phyloP scores from a whole-genome alignment of 2,797 vertebrate species.

The Cyprinodon diabolis region DNA sequence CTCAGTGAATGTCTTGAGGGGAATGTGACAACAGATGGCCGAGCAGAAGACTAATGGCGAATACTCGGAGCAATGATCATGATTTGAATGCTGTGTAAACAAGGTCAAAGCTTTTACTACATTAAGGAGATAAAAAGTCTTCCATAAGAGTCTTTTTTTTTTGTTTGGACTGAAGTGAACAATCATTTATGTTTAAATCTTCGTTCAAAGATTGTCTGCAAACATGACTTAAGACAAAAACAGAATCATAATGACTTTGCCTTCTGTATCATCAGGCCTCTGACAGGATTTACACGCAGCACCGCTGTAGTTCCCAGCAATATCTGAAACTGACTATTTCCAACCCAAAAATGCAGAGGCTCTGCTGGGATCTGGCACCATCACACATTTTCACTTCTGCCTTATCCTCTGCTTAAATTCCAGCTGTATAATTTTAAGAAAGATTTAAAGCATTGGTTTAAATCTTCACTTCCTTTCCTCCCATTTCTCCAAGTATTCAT shows the following conservation, averaged over 20 bases:
- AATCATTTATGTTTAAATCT: not conserved
- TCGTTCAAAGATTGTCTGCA: not conserved
- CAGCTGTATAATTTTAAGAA: conserved; percentile 58
- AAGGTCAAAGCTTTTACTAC: conserved; percentile 24
- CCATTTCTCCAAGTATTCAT: conserved; percentile 39
- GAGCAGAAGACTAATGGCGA: conserved; percentile 47
- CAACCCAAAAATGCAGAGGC: conserved; percentile 51
- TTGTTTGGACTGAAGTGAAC: conserved; percentile 1
- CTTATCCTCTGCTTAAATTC: conserved; percentile 27
- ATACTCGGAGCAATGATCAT: conserved; percentile 47
- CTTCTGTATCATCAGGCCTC: not conserved
- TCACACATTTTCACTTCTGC: conserved; percentile 54
- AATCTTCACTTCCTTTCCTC: conserved; percentile 39
- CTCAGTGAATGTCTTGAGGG: conserved; percentile 38
- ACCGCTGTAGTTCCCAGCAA: conserved; percentile 43
- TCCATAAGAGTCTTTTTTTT: not conserved
- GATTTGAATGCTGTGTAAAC: conserved; percentile 11
- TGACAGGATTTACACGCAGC: conserved; percentile 44
- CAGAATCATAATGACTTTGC: conserved; percentile 24
- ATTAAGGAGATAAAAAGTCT: conserved; percentile 11
- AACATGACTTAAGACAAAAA: conserved; percentile 27
- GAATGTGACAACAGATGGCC: conserved; percentile 56
- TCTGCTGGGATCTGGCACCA: conserved; percentile 41
- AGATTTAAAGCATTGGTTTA: conserved; percentile 36
- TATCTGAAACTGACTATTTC: conserved; percentile 68